Base-by-base conservation (phyloP, 2,113 vertebrate species). In the Nothocercus julius region DNA sequence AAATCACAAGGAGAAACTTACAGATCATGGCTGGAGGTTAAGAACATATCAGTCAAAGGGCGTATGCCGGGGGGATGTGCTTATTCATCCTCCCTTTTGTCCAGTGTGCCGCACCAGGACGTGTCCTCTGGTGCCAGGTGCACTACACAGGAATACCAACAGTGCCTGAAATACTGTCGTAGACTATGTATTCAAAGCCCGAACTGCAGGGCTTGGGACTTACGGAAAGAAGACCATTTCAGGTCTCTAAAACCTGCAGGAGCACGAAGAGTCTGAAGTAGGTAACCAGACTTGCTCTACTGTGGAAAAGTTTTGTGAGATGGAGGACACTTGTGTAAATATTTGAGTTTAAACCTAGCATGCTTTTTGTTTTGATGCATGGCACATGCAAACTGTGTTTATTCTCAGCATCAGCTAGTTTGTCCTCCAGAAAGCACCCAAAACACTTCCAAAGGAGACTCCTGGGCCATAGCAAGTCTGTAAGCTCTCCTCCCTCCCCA, bases 401-500 rank as follows among this genome's bases (percentile, higher is more conserved):
- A 10, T 53, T 94, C 13, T 73, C 24, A 45, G 20, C 6, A 45
- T 68, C 18, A 56, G n/a, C 9, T 85, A 13, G 2, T 44, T 45
- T 45, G 11, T 66, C 32, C n/a, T 8, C 13, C 30, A 84, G 38
- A 87, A 89, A 47, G 28, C 5, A 85, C 40, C 34, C 51, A 66
- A 73, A 4, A 30, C 51, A 73, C 5, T 81, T 64, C 49, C 61
- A 56, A 66, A 58, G 10, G 62, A 58, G 53, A 81, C 73, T 44
- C 7, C 14, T 49, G 7, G 0, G 5, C 61, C 20, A 56, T 13
- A 5, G 49, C 59, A 68, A 49, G 8, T 61, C 49, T 66, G 1
- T 81, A 66, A 69, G 14, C 25, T 9, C 11, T 69, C 27, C 82
- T 79, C 8, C 58, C 2, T 32, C n/a, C 80, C 25, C 53, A 28